Base-by-base conservation (phyloP, 2,888 invertebrate species). In the Dynastes grantii region DNA sequence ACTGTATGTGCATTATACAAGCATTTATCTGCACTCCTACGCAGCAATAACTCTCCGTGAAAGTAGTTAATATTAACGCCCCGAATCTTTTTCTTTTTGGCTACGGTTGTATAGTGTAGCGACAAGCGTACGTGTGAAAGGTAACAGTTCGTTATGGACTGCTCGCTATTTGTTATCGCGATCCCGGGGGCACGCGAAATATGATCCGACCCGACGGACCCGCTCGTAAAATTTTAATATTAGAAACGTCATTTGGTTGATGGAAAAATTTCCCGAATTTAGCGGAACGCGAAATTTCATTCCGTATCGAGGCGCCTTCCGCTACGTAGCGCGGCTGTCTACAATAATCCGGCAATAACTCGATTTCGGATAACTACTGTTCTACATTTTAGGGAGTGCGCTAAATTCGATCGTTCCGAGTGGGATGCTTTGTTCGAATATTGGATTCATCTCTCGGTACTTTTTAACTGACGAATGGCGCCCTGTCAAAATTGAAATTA, bases 191-290 rank as follows among this genome's bases (percentile, higher is more conserved):
- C 82, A 81, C 80, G 82, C 83, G 83, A 83, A 84, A 84, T 85
- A 84, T 51, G 68, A 68, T 68, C 68, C 49, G 51, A 68, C 68
- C 68, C 68, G 84, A 29, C 63, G 32, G 83, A 84, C 82, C 81
- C 81, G 67, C 84, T 84, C 83, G 81, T 85, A 85, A 85, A 85
- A 85, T 85, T 85, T 84, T 84, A 83, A 85, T 85, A 85, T 85
- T 85, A 85, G 84, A 84, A 85, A 85, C 83, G 84, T 84, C 82
- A 83, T 83, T 83, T 82, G 76, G 76, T 65, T 81, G 81, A 81
- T 83, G 83, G 81, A 82, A 80, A 82, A 81, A 51, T 80, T 68
- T 68, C 63, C 63, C 63, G 55, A 63, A 32, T 63, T 63, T 63
- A 32, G 27, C 32, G 22, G 55, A 16, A 22, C 55, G 55, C 55